Conservation (phyloP, 2,113 vertebrate species). For the Anguilla rostrata region DNA sequence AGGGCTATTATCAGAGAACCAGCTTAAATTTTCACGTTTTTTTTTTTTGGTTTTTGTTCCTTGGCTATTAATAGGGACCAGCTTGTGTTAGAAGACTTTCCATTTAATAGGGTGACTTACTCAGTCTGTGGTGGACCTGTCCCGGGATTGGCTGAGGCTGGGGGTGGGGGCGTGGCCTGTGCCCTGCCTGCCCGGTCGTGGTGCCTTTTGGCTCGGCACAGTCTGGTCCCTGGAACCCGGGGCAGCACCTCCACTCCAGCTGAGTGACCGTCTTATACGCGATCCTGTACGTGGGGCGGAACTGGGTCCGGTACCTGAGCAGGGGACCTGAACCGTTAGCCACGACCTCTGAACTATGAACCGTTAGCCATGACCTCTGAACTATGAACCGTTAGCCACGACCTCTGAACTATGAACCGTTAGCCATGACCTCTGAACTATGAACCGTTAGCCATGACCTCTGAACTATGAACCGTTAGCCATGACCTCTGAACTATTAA, state of each 20-base stretch:
- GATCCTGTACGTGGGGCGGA: slow-evolving; percentile 85
- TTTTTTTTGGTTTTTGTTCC: too few species aligned
- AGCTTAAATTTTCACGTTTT: too few species aligned
- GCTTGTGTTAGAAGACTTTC: too few species aligned
- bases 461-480: too few species aligned
- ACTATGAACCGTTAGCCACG: too few species aligned
- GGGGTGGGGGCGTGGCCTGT: slow-evolving; percentile 39
- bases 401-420: too few species aligned
- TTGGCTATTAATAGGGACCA: too few species aligned
- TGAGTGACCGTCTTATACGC: slow-evolving; percentile 87
- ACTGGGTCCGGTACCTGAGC: slow-evolving; percentile 78
- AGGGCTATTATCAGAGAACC: too few species aligned
- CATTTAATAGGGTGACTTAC: slow-evolving; percentile 50
- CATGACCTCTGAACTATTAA: too few species aligned
- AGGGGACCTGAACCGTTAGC: slow-evolving; percentile 26
- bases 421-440: too few species aligned
- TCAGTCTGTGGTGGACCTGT: slow-evolving; percentile 56
- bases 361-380: too few species aligned
- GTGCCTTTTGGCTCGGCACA: slow-evolving; percentile 82
- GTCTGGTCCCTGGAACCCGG: slow-evolving; percentile 83
- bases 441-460: too few species aligned
- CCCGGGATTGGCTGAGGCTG: slow-evolving; percentile 47
- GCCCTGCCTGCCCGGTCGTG: slow-evolving; percentile 51
- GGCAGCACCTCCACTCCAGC: slow-evolving; percentile 94
- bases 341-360: not conserved